Evolutionary conservation across 2,888 invertebrate genomes (phyloP), one percentile per base, ranked within the genome.

Genomic region (Campoplex nolae): DNA sequence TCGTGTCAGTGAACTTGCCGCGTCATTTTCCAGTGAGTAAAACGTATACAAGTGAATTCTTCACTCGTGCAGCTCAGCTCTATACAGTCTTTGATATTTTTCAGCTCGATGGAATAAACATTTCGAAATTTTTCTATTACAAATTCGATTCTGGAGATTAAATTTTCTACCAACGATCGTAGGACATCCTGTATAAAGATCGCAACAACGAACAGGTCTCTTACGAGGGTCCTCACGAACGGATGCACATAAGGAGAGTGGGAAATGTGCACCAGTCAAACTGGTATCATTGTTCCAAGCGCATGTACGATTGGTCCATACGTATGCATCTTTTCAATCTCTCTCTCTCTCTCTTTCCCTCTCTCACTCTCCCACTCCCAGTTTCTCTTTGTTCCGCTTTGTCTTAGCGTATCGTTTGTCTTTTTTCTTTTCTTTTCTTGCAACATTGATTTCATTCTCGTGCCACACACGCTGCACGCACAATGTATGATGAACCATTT

Each of bases 281-380:
- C 92, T 91, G 92, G 92, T 92, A 92, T 92, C 92, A 92, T 92
- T 92, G 92, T 92, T 92, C 90, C 89, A 88, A 86, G 88, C 77
- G 83, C 86, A 74, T 74, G 62, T 83, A 79, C 86, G 80, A 79
- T 68, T 68, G 82, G 82, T 28, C 38, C 74, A 75, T 67, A 82
- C 85, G 81, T 71, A 84, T 80, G 76, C 71, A 76, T 54, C 71
- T 68, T 84, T 68, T 84, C 23, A 48, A 71, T 71, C 32, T 42
- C 67, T 73, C 45, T 28, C 11, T 62, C 8, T 38, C 48, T 65
- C n/a, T 38, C 42, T 54, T 35, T 67, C 28, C 54, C 42, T 32
- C n/a, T 28, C 75, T 79, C 42, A 54, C 56, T 28, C n/a, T 73
- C 38, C 16, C n/a, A n/a, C 56, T 28, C 32, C 32, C 8, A 45